Evolutionary conservation across 2,888 invertebrate genomes (phyloP).

Genomic region (Tridacna crocea): DNA sequence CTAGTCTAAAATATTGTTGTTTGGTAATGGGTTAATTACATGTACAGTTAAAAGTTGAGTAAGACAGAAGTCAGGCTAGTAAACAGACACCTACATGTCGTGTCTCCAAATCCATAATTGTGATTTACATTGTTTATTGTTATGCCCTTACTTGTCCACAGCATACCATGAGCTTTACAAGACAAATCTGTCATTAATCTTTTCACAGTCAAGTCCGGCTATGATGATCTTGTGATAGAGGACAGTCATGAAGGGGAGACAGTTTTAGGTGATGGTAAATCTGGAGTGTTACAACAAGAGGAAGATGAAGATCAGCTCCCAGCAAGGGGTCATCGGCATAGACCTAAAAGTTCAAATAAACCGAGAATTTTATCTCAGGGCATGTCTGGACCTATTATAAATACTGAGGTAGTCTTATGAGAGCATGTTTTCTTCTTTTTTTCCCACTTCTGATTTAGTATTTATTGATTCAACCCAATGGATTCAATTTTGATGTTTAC

Average conservation of each 20-base stretch:
- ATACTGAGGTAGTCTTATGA: not conserved
- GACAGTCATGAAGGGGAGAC: conserved; percentile 80
- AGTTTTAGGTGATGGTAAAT: conserved; percentile 75
- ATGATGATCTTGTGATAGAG: conserved; percentile 76
- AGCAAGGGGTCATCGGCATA: conserved; percentile 39
- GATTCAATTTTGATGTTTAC: no score
- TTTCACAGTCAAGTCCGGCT: conserved; percentile 28
- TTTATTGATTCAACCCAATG: no score
- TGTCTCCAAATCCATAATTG: no score
- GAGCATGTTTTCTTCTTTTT: not conserved
- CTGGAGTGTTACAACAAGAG: conserved; percentile 69
- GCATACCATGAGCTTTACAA: no score
- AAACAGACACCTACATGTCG: no score
- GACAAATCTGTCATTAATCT: not conserved
- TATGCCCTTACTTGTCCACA: no score
- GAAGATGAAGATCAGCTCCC: conserved; percentile 59
- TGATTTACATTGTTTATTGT: no score
- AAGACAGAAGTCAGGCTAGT: no score
- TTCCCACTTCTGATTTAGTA: no score
- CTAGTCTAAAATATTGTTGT: no score
- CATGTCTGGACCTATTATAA: conserved; percentile 63
- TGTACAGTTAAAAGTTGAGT: no score
- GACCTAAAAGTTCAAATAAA: conserved; percentile 70
- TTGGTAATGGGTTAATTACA: no score
- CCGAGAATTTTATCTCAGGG: conserved; percentile 53